Evolutionary conservation across 64 coral and sea anemone species (phyloP), one percentile per base, ranked within the genome.

Genomic region (Stichodactyla helianthus): DNA sequence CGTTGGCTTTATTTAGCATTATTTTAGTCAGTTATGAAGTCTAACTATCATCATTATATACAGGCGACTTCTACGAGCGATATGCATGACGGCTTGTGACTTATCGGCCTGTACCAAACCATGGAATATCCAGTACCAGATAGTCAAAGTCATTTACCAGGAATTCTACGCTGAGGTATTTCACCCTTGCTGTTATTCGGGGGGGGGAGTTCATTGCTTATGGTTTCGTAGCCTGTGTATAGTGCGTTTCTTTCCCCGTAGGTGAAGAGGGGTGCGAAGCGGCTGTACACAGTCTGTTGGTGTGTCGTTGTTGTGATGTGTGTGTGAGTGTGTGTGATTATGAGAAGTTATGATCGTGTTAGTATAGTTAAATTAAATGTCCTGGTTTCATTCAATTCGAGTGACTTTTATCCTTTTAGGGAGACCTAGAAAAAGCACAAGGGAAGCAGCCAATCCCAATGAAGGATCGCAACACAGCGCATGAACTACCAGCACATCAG

Each of bases 91-190:
- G 12, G 97, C 88, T 16, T 99, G 97, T 88, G 97, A 99, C 79
- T 84, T 99, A 50, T 99, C 97, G 13, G 97, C 97, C 14, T 99
- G 97, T 61, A 99, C 97, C 53, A 99, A 99, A 57, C 97, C 97
- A 0, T 99, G 97, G 97, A 52, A 95, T 61, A 94, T 95, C 50
- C 97, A 99, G 82, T 94, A 95, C 10, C 88, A 89, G 55, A 99
- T 92, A 5, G 97, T 99, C 6, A 95, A 95, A 89, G 97, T 99
- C 61, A 99, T 99, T 15, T 99, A 94, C 78, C 97, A 99, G 78
- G 97, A 99, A 77, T 99, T 99, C 59, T 99, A 99, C 18, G 93
- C 97, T 7, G 97, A 99, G 97, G 97, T 99, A 86, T 31, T 74
- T 31, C 35, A 44, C 35, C 35, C 35, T 44, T 44, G 35, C 35